These are phyloP conservation scores for Gouania willdenowi DNA, from an alignment of 2,797 vertebrate species.

Conservation along the genomic window DNA sequence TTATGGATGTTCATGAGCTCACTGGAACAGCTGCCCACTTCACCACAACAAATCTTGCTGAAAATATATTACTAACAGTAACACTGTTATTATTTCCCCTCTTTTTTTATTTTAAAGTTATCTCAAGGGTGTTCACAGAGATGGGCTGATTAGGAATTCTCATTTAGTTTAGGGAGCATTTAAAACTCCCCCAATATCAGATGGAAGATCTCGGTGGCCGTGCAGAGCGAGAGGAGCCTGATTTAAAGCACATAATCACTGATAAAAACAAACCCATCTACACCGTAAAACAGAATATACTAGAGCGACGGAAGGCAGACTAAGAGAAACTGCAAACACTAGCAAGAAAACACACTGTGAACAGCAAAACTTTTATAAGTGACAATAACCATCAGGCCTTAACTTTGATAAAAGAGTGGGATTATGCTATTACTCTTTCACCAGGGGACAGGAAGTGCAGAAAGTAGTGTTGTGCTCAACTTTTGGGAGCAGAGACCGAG, in stretches of 20 bases:
- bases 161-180: slow-evolving; percentile 52
- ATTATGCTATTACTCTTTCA: no score
- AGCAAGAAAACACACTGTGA: no score
- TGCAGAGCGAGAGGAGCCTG: slow-evolving; percentile 30
- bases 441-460: no score
- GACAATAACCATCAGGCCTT: no score
- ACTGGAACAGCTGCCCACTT: slow-evolving; percentile 53
- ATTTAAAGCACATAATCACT: slow-evolving; percentile 43
- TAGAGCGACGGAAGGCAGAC: no score
- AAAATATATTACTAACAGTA: slow-evolving; percentile 56
- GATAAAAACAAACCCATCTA: no score
- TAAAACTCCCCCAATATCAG: slow-evolving; percentile 48
- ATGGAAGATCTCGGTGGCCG: slow-evolving; percentile 36
- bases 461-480: no score
- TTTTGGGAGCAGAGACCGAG: no score
- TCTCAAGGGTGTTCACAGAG: slow-evolving; percentile 69
- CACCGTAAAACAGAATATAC: no score
- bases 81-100: slow-evolving; percentile 35
- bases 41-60: slow-evolving; percentile 41
- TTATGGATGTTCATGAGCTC: slow-evolving; percentile 66
- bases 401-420: no score
- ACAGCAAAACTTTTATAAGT: no score
- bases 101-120: slow-evolving; percentile 52
- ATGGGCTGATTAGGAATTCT: slow-evolving; percentile 38
- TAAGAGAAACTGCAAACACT: no score